phyloP scores from a whole-genome alignment of 2,797 vertebrate species.

The Peromyscus attwateri region DNA sequence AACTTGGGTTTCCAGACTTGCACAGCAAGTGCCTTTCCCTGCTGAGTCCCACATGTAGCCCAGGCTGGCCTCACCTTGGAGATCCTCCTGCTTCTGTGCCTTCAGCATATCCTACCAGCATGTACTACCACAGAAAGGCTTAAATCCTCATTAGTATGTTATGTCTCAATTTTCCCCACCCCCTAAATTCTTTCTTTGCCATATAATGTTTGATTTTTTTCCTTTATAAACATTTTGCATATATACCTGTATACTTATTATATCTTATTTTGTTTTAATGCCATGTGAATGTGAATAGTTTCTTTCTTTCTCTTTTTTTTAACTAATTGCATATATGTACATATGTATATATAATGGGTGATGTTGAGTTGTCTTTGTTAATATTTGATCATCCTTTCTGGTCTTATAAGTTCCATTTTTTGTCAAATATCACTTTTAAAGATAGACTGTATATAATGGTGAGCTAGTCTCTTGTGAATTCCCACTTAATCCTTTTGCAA shows the following conservation, averaged over 20 bases:
- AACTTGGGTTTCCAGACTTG: not conserved
- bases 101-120: not conserved
- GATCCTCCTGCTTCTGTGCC: not conserved
- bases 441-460: not conserved
- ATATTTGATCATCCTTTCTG: conserved; percentile 29
- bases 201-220: not conserved
- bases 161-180: not conserved
- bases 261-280: conserved; percentile 22
- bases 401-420: not conserved
- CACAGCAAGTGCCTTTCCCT: not conserved
- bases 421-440: not conserved
- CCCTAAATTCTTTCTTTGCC: not conserved
- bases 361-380: not conserved
- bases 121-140: not conserved
- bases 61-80: not conserved
- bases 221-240: not conserved
- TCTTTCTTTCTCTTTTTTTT: not conserved
- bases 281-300: not conserved
- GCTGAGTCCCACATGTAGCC: not conserved
- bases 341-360: not conserved
- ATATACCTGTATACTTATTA: not conserved
- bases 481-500: conserved; percentile 3
- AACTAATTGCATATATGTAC: not conserved
- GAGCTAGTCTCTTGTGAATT: conserved; percentile 29
- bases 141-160: not conserved